Evolutionary conservation across 2,888 invertebrate species (phyloP), one percentile per base, ranked within the genome.

Genomic region (Proisotoma minuta): DNA sequence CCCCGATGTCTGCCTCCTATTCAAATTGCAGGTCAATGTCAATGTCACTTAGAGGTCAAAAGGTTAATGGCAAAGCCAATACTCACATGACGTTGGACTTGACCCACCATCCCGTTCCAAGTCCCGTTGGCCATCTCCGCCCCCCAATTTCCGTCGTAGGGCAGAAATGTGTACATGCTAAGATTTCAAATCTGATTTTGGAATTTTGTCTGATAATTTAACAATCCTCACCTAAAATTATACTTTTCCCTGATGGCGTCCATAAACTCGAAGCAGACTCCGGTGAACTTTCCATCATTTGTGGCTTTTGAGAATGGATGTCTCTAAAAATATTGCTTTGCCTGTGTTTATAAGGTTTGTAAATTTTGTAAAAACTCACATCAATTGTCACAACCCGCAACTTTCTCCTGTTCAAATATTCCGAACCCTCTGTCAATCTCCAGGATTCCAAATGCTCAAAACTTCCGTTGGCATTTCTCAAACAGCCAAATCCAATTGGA

Each of bases 71-170:
- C 8, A 15, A 34, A 34, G 34, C 8, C 8, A 8, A 34, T 34
- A 34, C 57, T 54, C 23, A 70, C 70, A 20, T 66, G 67, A 39
- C 68, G 56, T 2, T 62, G 26, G 4, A 72, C 62, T 59, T 68
- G 68, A 8, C 72, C 73, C 8, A 73, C 61, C 73, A 73, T 73
- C 43, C 73, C 73, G 59, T 69, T 71, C 73, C 73, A 73, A 22
- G 65, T 63, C 3, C 71, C 69, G 49, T 73, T 69, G 2, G n/a
- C n/a, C 12, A 26, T 15, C 47, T 39, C 18, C 2, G 58, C 28
- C 4, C 73, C 73, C 70, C 70, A 73, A 24, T 72, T 70, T 1
- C 73, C 73, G 57, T 73, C 73, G 43, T 60, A 61, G 2, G 68
- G 68, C 1, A 52, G 57, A 51, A 57, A 59, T 2, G 62, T 57